Base-by-base conservation (phyloP, 2,888 invertebrate genomes). In the Ophion costatus region DNA sequence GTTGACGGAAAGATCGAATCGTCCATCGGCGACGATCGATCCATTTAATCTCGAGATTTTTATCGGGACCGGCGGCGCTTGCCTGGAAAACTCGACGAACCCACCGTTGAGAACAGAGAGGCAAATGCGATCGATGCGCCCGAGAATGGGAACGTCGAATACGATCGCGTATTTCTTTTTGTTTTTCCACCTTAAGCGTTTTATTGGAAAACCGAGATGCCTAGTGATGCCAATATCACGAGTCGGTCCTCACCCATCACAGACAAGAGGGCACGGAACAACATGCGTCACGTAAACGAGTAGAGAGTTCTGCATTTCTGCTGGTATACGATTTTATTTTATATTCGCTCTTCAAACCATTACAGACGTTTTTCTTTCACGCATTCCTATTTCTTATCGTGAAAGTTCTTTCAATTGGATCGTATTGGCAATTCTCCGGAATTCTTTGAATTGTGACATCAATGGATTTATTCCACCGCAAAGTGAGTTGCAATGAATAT, bases 31-130 rank as follows among this genome's bases (percentile, higher is more conserved):
- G 51, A 61, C 71, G 80, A 82, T 85, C 73, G 69, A 67, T 80
- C 29, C 75, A 70, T 85, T 85, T 73, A 85, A 82, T 82, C 67
- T 80, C 56, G 42, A 76, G 73, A 82, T 82, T 85, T 82, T 82
- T 80, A 76, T 79, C 56, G 84, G 45, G 67, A 77, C 64, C 66
- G 66, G 56, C 11, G 4, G 38, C 78, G 22, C 73, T 76, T 66
- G 82, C 75, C 61, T 57, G 82, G 71, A 69, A 82, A 82, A 61
- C 66, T 82, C n/a, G 77, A 67, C 24, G 56, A 73, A 33, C 71
- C 51, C 20, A 42, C 45, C 20, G 57, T 69, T 29, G 45, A 51
- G 22, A 63, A 63, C 20, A 29, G 38, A n/a, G 61, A n/a, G 61
- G 64, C 24, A 9, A 20, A 74, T 66, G 59, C 59, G 82, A 82